Conservation (phyloP, 2,113 vertebrate genomes). For the Oxyura jamaicensis region DNA sequence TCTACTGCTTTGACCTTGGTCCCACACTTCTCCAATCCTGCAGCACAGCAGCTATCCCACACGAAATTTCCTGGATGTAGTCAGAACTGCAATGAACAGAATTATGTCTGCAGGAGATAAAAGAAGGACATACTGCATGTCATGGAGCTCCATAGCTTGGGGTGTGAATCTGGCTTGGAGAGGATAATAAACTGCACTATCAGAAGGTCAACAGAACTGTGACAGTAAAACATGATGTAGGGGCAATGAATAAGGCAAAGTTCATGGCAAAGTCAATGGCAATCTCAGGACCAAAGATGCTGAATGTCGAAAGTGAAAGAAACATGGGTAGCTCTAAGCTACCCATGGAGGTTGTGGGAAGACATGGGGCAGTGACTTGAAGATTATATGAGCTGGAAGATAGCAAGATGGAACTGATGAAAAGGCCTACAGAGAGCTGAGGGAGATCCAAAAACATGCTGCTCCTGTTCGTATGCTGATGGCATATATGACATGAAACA, state of each 20-base stretch:
- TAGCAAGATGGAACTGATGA: background rate
- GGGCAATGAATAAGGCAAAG: background rate
- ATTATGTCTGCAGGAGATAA: background rate
- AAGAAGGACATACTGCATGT: background rate
- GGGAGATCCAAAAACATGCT: background rate
- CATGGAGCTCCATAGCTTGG: background rate
- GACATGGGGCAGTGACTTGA: background rate
- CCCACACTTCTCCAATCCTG: background rate
- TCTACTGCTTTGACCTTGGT: background rate
- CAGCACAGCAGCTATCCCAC: background rate
- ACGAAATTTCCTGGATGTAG: background rate
- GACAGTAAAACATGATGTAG: background rate
- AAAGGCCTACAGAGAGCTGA: background rate
- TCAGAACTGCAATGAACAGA: background rate
- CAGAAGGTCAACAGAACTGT: accelerated
- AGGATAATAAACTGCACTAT: background rate
- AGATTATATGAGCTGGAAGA: background rate
- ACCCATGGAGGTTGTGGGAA: background rate
- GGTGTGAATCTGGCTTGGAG: background rate
- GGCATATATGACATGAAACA: background rate
- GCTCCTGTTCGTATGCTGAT: background rate
- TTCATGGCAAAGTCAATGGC: background rate
- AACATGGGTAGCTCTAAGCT: background rate
- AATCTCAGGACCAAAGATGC: background rate
- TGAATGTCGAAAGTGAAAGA: background rate